Evolutionary conservation across 2,113 vertebrate species (phyloP).

Genomic region (Semnornis frantzii): DNA sequence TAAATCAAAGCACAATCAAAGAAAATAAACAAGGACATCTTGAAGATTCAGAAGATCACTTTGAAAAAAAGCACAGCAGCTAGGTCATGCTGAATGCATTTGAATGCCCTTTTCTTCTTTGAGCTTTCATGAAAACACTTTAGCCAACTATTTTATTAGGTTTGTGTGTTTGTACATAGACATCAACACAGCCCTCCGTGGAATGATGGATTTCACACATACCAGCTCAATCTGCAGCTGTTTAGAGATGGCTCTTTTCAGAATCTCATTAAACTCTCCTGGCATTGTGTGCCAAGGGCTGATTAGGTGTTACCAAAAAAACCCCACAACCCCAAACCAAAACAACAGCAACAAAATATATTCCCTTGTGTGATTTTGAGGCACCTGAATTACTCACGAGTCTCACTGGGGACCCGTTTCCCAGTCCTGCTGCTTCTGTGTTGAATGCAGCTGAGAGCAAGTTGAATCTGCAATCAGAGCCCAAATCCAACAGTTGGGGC

Average conservation of each 20-base stretch:
- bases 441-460: not conserved
- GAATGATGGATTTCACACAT: not conserved
- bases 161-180: not conserved
- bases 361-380: conserved; percentile 16
- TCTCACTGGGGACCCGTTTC: not conserved
- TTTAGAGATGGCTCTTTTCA: conserved; percentile 25
- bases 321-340: not conserved
- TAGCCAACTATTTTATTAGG: not conserved
- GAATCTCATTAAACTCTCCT: conserved; percentile 18
- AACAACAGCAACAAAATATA: not conserved
- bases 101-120: not conserved
- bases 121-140: not conserved
- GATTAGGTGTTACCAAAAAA: conserved; percentile 10
- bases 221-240: not conserved
- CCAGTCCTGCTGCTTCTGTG: not conserved
- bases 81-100: not conserved
- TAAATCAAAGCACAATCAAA: conserved; percentile 70
- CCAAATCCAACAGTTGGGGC: not conserved
- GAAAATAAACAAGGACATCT: conserved; percentile 51
- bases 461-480: not conserved
- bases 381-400: conserved; percentile 43
- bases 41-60: conserved; percentile 30
- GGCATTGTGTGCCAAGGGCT: conserved; percentile 25
- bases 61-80: not conserved
- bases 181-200: not conserved